Evolutionary conservation across 2,888 invertebrate species (phyloP), one percentile per base, ranked within the genome.

Genomic region (Aromia moschata): DNA sequence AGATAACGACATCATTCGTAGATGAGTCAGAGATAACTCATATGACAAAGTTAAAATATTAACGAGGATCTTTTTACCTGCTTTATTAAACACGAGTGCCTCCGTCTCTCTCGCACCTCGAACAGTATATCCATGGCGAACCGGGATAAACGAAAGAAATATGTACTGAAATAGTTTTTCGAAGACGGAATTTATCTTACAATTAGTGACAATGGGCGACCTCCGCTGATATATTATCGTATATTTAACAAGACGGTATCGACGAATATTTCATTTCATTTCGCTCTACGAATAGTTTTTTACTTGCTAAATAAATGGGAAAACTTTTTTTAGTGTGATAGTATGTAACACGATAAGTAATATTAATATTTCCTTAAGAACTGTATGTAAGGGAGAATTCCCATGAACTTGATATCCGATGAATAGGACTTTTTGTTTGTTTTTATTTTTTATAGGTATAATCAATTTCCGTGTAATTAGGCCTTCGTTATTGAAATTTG

Each of bases 21-120:
- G 69, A 67, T 69, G 62, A 65, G 59, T 47, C 64, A 59, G 49
- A 64, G 69, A 69, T 68, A 68, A 58, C 47, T 55, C 54, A 60
- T 69, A 67, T 69, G 69, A 69, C 69, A 69, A 69, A 61, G 51
- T 58, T 67, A 63, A 69, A 65, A 66, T 64, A 65, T 69, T 65
- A 60, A 56, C 60, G 47, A 46, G 52, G 46, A 52, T 56, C 62
- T 64, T 67, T 65, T 62, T 64, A 64, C 64, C 64, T 64, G 64
- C 59, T 56, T 64, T 60, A 58, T 64, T 64, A 60, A 52, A 61
- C 25, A 59, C 45, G 41, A 47, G 52, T 59, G n/a, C 15, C 46
- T 57, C 53, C 52, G 36, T 60, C 45, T 51, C 30, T 18, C 44
- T 55, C 37, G 38, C 38, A 49, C 44, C 45, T 60, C 55, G 55